Conservation (phyloP, 2,113 vertebrate genomes). For the Chloroceryle aenea region DNA sequence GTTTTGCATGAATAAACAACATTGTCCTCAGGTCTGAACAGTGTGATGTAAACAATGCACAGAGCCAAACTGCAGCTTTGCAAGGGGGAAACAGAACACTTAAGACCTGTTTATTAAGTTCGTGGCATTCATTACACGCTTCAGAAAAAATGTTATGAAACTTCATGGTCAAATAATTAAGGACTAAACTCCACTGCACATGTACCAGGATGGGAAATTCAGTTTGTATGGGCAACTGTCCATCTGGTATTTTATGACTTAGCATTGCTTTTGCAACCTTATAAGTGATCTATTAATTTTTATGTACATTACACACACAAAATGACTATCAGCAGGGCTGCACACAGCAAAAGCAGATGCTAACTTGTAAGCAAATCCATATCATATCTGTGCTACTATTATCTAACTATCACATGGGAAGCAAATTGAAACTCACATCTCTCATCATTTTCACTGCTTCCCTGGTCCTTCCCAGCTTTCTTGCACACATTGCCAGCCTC, state of each 20-base stretch:
- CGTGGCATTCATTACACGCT: neutral
- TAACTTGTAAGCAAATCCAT: neutral
- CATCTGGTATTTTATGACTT: neutral
- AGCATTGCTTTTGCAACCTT: neutral
- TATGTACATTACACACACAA: neutral
- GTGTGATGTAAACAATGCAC: neutral
- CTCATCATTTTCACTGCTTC: constrained; percentile 99
- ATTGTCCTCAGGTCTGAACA: neutral
- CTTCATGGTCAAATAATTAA: neutral
- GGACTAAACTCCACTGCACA: neutral
- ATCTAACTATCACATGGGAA: neutral
- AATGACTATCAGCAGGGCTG: neutral
- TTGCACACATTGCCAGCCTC: constrained; percentile 96
- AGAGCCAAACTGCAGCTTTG: neutral
- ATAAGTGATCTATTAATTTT: neutral
- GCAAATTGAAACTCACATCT: constrained; percentile 87
- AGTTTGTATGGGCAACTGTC: neutral
- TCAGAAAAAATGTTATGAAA: neutral
- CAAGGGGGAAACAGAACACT: neutral
- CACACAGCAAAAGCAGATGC: neutral
- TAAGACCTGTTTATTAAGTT: neutral
- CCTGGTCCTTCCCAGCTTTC: constrained; percentile 94
- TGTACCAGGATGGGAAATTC: neutral
- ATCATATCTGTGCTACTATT: neutral
- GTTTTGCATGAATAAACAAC: neutral